These are phyloP conservation scores for Gymnodraco acuticeps DNA, from an alignment of 2,797 vertebrate genomes.

Conservation along the genomic window DNA sequence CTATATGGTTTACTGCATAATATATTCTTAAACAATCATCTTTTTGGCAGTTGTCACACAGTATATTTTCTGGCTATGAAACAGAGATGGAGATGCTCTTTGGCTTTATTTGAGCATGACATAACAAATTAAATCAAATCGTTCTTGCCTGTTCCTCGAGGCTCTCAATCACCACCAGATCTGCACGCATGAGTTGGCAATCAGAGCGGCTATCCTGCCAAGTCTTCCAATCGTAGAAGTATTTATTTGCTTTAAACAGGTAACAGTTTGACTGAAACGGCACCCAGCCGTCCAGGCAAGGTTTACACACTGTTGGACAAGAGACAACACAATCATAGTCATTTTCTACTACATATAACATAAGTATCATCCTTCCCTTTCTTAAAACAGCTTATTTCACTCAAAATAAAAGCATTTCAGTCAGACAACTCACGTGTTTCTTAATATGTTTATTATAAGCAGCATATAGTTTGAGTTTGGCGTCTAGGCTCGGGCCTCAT, in stretches of 20 bases:
- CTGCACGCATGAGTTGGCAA: constrained; percentile 7
- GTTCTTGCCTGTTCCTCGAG: constrained; percentile 72
- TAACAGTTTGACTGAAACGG: constrained; percentile 78
- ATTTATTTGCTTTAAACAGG: rapidly evolving
- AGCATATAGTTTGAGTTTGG: too few relatives aligned
- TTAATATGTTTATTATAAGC: too few relatives aligned
- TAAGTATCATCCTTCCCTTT: not conserved
- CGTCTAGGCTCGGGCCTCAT: too few relatives aligned
- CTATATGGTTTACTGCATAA: not conserved
- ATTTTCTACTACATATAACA: not conserved
- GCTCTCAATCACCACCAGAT: constrained; percentile 72
- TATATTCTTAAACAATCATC: not conserved
- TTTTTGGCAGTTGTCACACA: not conserved
- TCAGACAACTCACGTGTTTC: too few relatives aligned
- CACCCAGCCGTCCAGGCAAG: constrained; percentile 72
- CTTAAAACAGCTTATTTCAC: not conserved
- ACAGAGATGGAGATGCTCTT: too few relatives aligned
- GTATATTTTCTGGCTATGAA: not conserved
- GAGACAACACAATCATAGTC: not conserved
- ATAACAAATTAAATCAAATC: not conserved
- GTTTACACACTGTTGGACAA: constrained; percentile 56
- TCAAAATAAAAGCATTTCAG: not conserved
- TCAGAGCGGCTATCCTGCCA: constrained; percentile 10
- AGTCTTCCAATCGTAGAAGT: rapidly evolving
- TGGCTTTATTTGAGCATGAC: not conserved